A percentile compares a stretch with the other conserved stretches of the same genome.
Conservation (phyloP, 2,113 vertebrate species). For the Myrmophylax atrothorax region DNA sequence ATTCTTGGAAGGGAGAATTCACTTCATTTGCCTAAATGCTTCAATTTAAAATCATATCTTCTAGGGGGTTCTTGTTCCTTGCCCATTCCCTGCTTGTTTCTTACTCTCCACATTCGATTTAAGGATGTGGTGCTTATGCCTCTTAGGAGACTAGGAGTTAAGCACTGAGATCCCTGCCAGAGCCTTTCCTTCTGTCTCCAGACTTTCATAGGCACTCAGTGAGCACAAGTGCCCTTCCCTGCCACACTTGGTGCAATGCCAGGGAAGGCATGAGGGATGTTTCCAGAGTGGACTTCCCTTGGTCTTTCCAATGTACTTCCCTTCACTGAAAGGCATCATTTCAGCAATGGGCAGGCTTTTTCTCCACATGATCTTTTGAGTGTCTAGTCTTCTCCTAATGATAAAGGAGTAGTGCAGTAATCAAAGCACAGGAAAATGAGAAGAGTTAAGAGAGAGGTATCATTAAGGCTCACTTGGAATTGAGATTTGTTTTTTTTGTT, state of each 20-base stretch:
- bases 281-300: neutral
- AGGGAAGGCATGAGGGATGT: neutral
- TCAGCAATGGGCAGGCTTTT: neutral
- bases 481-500: neutral
- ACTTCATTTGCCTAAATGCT: neutral
- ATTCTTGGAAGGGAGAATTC: neutral
- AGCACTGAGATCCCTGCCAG: neutral
- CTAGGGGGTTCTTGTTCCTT: neutral
- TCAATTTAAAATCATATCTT: neutral
- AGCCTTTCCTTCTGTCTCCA: neutral
- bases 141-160: neutral
- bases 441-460: neutral
- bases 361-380: neutral
- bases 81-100: neutral
- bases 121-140: neutral
- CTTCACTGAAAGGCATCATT: neutral
- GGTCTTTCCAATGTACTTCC: neutral
- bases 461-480: neutral
- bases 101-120: neutral
- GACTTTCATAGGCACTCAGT: rapidly evolving
- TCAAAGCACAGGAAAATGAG: neutral
- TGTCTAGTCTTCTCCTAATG: neutral
- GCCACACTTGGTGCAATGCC: rapidly evolving
- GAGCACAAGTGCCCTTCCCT: neutral
- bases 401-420: neutral